A percentile compares a stretch with the other conserved stretches of the same genome.
phyloP scores from a whole-genome alignment of 1,140 invertebrate species.

The Drosophila repleta region DNA sequence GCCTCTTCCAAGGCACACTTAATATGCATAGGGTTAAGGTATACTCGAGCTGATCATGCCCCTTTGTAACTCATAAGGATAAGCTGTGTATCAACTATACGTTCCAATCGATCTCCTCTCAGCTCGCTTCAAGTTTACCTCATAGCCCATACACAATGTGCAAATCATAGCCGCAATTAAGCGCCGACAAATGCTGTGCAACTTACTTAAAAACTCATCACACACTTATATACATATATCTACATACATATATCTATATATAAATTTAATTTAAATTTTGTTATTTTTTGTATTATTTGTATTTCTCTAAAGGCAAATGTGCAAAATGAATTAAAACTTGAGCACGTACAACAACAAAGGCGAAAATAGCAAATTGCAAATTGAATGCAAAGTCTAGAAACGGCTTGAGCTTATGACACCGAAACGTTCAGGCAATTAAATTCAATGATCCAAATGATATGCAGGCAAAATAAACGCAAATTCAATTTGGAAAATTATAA shows the following conservation, averaged over 20 bases:
- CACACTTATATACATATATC: too few relatives aligned
- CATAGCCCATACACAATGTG: too few relatives aligned
- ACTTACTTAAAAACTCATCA: slow-evolving; percentile 32
- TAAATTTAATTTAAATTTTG: not conserved
- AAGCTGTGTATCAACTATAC: too few relatives aligned
- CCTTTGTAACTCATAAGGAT: too few relatives aligned
- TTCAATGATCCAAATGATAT: slow-evolving; percentile 30
- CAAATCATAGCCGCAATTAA: too few relatives aligned
- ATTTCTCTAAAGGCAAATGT: not conserved
- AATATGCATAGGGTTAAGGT: too few relatives aligned
- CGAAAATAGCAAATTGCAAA: not conserved
- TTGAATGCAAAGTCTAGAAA: slow-evolving; percentile 15
- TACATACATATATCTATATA: too few relatives aligned
- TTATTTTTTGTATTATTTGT: not conserved
- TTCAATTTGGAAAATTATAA: slow-evolving; percentile 27
- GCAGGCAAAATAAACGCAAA: slow-evolving; percentile 21
- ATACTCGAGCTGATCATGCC: too few relatives aligned
- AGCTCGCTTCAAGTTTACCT: too few relatives aligned
- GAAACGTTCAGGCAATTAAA: slow-evolving; percentile 24
- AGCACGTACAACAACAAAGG: slow-evolving; percentile 14
- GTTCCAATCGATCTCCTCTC: too few relatives aligned
- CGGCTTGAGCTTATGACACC: slow-evolving; percentile 20
- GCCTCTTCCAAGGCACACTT: too few relatives aligned
- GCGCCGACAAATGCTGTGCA: slow-evolving; percentile 2
- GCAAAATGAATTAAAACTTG: slow-evolving; percentile 6